These are phyloP conservation scores for Sicus ferrugineus DNA, from an alignment of 2,888 invertebrate genomes.

Conservation along the genomic window DNA sequence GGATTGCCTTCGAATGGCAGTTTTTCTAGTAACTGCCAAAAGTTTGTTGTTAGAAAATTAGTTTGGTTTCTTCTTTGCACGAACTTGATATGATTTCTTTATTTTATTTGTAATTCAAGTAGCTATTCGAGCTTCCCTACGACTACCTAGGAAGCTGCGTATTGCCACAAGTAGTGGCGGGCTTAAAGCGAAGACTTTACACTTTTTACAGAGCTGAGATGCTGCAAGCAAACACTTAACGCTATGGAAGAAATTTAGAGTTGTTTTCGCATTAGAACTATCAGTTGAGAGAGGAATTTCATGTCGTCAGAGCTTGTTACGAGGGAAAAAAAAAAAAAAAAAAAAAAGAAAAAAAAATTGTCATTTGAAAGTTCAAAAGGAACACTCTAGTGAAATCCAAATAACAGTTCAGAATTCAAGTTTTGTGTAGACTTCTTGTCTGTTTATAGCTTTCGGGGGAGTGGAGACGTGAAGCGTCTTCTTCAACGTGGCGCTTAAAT, in stretches of 20 bases:
- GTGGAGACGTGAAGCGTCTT: too few relatives aligned
- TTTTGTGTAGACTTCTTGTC: too few relatives aligned
- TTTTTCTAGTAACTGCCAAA: neutral
- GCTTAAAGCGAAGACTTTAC: neutral
- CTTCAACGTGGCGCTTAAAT: too few relatives aligned
- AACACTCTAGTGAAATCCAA: too few relatives aligned
- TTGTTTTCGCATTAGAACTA: neutral
- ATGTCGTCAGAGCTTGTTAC: too few relatives aligned
- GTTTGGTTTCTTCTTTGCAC: neutral
- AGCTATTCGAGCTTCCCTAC: neutral
- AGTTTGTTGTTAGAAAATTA: conserved; percentile 16
- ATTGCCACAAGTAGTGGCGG: neutral
- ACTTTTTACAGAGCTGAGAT: conserved; percentile 1
- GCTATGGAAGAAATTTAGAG: conserved; percentile 17
- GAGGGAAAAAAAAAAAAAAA: too few relatives aligned
- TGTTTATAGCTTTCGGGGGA: too few relatives aligned
- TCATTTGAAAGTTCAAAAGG: too few relatives aligned
- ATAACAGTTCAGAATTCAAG: too few relatives aligned
- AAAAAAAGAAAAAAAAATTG: too few relatives aligned
- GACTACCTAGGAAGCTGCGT: neutral
- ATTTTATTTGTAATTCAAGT: neutral
- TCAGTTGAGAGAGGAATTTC: too few relatives aligned
- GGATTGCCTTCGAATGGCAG: too few relatives aligned
- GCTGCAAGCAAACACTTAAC: conserved; percentile 12
- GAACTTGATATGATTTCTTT: conserved; percentile 19